Base-by-base conservation (phyloP, 1,140 invertebrate species). In the Drosophila arawakana region DNA sequence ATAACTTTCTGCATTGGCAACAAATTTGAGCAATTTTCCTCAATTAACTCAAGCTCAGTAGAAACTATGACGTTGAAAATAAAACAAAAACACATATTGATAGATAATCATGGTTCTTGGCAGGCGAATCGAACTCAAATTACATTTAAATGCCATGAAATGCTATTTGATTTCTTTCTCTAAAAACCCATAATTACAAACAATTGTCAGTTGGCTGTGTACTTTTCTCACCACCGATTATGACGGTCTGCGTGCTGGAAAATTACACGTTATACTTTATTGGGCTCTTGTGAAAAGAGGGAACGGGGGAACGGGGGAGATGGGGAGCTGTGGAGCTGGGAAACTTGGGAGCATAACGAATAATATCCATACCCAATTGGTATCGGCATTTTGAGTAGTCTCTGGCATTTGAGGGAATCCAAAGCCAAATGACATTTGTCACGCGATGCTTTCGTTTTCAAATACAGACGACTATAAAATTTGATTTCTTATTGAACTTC, bases 141-240 rank as follows among this genome's bases (percentile, higher is more conserved):
- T 86, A 88, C 70, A 83, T 86, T 86, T 88, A 88, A 88, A 88
- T 83, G 84, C 84, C 83, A 88, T 88, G 84, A 88, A 89, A 88
- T 88, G 80, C 47, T 77, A 83, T 82, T 86, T 86, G 83, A 83
- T 88, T 86, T 83, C 62, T 83, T 79, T 77, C 44, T 41, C 46
- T 49, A 59, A 47, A 72, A 86, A 62, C 73, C 80, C 80, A 77
- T 83, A 86, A 86, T 88, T 88, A 83, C 76, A 73, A 69, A 74
- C 76, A 88, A 88, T 88, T 86, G 76, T 80, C 76, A 86, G 83
- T 88, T 68, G 76, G 37, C 52, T 52, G 76, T 69, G 72, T 80
- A 88, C 83, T 88, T 77, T 88, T 77, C 84, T 88, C 84, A 83
- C 73, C 70, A 69, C n/a, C 82, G 79, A 86, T 86, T 86, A 86